These are phyloP conservation scores for Mimumesa dahlbomi DNA, from an alignment of 2,888 invertebrate species.

Conservation along the genomic window DNA sequence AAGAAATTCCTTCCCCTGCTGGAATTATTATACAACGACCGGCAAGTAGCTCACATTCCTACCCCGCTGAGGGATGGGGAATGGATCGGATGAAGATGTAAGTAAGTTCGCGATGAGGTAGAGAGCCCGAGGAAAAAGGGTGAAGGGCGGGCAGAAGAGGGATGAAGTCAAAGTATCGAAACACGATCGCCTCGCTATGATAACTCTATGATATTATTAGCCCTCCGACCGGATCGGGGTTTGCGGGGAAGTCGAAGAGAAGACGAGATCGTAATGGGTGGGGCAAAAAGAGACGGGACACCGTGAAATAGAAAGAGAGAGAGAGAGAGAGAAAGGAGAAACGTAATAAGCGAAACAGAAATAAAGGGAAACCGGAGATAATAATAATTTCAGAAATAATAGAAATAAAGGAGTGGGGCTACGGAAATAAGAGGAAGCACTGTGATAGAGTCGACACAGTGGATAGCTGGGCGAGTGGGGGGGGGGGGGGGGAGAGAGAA, in stretches of 20 bases:
- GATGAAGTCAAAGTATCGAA: constrained; percentile 42
- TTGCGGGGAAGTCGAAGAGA: too few relatives aligned
- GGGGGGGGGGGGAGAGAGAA: too few relatives aligned
- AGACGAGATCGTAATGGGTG: too few relatives aligned
- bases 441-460: background rate
- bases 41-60: constrained; percentile 26
- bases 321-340: background rate
- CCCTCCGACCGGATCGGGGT: constrained; percentile 19
- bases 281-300: constrained; percentile 2
- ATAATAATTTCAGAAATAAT: constrained; percentile 17
- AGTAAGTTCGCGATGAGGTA: constrained; percentile 33
- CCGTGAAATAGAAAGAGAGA: background rate
- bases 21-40: constrained; percentile 40
- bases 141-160: constrained; percentile 15
- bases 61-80: constrained; percentile 29
- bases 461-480: too few relatives aligned
- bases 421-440: background rate
- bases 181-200: constrained; percentile 45
- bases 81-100: constrained; percentile 49
- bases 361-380: constrained; percentile 5
- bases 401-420: constrained; percentile 4
- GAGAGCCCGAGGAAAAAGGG: constrained; percentile 13
- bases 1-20: constrained; percentile 29
- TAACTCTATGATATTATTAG: constrained; percentile 61
- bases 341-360: background rate